phyloP scores from a whole-genome alignment of 2,797 vertebrate species.

The Mus minutoides region DNA sequence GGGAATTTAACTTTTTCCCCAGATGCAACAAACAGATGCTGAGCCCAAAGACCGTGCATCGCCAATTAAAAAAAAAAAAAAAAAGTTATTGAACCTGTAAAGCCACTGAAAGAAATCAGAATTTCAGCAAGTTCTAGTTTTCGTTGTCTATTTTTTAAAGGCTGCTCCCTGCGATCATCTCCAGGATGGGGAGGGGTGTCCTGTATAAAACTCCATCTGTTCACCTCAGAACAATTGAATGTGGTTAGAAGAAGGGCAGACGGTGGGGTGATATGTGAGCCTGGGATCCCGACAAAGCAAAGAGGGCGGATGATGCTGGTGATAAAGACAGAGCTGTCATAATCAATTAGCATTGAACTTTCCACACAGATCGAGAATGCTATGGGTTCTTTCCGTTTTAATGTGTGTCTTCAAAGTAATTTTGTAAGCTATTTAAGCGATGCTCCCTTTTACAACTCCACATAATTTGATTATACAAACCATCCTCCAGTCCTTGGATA shows the following conservation, averaged over 20 bases:
- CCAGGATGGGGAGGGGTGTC: slow-evolving; percentile 59
- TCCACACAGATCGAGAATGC: slow-evolving; percentile 66
- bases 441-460: slow-evolving; percentile 65
- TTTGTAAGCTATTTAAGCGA: slow-evolving; percentile 76
- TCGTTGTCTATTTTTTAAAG: slow-evolving; percentile 58
- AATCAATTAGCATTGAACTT: slow-evolving; percentile 70
- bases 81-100: slow-evolving; percentile 85
- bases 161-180: slow-evolving; percentile 79
- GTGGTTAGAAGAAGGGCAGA: slow-evolving; percentile 45
- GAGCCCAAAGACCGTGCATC: slow-evolving; percentile 76
- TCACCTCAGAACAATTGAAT: not conserved
- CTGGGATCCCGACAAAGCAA: not conserved
- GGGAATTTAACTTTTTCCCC: slow-evolving; percentile 69
- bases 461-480: slow-evolving; percentile 76
- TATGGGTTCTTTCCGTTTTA: slow-evolving; percentile 59
- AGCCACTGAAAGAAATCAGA: slow-evolving; percentile 82
- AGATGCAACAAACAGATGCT: slow-evolving; percentile 85
- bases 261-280: slow-evolving; percentile 6
- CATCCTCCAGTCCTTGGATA: slow-evolving; percentile 61
- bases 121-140: slow-evolving; percentile 85
- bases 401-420: slow-evolving; percentile 70
- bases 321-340: slow-evolving; percentile 59
- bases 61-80: slow-evolving; percentile 78
- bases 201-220: slow-evolving; percentile 86
- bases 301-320: slow-evolving; percentile 35